phyloP scores from a whole-genome alignment of 2,888 invertebrate species.

The Drosophila lacicola region DNA sequence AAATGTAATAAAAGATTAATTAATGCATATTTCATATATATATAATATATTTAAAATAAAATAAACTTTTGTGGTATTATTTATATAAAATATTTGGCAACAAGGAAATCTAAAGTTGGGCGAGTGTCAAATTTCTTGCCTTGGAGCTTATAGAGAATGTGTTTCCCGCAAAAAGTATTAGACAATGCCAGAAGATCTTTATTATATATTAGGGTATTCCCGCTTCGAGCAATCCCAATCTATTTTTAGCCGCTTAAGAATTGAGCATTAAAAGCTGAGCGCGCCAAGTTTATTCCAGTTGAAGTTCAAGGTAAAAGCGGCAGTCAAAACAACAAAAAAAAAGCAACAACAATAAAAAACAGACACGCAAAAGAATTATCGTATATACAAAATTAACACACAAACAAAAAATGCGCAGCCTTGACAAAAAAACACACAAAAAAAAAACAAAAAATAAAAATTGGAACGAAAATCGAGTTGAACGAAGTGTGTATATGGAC shows the following conservation, averaged over 20 bases:
- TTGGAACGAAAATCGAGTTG: constrained; percentile 29
- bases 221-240: background rate
- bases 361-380: constrained; percentile 60
- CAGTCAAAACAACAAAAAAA: constrained; percentile 48
- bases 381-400: constrained; percentile 67
- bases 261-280: constrained; percentile 47
- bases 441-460: constrained; percentile 36
- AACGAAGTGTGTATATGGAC: background rate
- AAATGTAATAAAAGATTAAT: no score
- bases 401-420: constrained; percentile 50
- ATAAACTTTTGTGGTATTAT: no score
- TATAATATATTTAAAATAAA: no score
- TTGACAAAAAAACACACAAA: constrained; percentile 55
- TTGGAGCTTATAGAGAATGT: no score
- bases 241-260: constrained; percentile 24
- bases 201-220: constrained; percentile 31
- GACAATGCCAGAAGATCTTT: no score
- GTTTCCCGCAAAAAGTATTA: no score
- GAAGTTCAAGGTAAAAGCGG: constrained; percentile 74
- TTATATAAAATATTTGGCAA: no score
- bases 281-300: constrained; percentile 75
- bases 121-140: no score
- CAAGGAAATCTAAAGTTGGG: no score
- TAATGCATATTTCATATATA: no score
- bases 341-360: constrained; percentile 17